phyloP scores from a whole-genome alignment of 1,140 invertebrate species.

The Planococcus citri region DNA sequence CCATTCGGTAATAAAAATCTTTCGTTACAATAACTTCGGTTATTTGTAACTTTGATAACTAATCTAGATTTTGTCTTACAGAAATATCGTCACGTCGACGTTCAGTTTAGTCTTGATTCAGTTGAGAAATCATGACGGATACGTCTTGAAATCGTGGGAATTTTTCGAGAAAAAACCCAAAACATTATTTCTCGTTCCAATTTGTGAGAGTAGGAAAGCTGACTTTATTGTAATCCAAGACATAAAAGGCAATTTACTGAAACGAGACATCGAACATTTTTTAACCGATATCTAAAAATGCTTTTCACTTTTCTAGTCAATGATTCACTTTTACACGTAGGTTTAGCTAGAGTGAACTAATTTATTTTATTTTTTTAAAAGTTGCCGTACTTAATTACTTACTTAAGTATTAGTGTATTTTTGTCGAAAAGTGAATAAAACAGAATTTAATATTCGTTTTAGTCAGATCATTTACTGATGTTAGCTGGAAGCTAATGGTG shows the following conservation, averaged over 20 bases:
- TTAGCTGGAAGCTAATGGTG: too few species aligned
- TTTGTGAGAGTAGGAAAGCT: slow-evolving; percentile 7
- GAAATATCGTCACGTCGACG: slow-evolving; percentile 46
- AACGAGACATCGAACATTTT: background rate
- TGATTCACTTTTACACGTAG: too few species aligned
- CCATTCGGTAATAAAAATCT: background rate
- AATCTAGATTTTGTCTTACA: slow-evolving; percentile 31
- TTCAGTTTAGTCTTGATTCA: slow-evolving; percentile 55
- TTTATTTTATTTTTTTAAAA: too few species aligned
- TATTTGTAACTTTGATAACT: too few species aligned
- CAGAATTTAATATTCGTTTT: too few species aligned
- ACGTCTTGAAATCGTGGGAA: slow-evolving; percentile 51
- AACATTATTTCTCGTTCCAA: slow-evolving; percentile 42
- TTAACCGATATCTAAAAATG: background rate
- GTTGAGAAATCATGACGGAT: slow-evolving; percentile 45
- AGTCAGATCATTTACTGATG: too few species aligned
- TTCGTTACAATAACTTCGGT: too few species aligned
- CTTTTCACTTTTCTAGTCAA: too few species aligned
- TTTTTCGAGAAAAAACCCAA: slow-evolving; percentile 42
- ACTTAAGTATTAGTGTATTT: too few species aligned
- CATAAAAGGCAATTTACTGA: background rate
- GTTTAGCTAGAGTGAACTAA: too few species aligned
- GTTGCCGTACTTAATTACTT: too few species aligned
- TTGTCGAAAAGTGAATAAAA: too few species aligned
- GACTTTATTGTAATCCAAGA: background rate